Conservation (phyloP, 2,113 vertebrate species). For the Ornithorhynchus anatinus region DNA sequence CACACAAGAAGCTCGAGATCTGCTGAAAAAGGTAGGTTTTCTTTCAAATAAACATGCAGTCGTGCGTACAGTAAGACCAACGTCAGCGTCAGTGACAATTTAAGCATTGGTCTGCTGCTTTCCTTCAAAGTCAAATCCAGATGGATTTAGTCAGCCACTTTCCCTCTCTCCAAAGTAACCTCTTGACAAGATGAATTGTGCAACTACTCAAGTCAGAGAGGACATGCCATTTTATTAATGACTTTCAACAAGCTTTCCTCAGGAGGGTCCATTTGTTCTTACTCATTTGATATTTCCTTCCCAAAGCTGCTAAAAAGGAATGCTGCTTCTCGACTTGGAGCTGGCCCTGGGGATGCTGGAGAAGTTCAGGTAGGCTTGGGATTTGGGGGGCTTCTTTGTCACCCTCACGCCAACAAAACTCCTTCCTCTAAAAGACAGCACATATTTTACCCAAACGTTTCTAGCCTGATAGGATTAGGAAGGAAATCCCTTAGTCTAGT, state of each 20-base stretch:
- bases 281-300: slow-evolving; percentile 12
- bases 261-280: slow-evolving; percentile 5
- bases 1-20: slow-evolving; percentile 98
- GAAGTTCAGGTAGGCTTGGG: slow-evolving; percentile 87
- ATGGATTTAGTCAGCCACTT: slow-evolving; percentile 1
- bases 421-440: too few species aligned
- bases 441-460: too few species aligned
- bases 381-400: not conserved
- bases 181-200: slow-evolving; percentile 9
- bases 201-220: slow-evolving; percentile 5
- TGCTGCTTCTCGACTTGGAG: slow-evolving; percentile 91
- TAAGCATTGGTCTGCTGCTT: too few species aligned
- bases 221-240: not conserved
- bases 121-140: slow-evolving; percentile 22
- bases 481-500: too few species aligned
- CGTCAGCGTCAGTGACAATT: not conserved
- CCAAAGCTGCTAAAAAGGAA: slow-evolving; percentile 96
- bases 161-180: not conserved
- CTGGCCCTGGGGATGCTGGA: slow-evolving; percentile 88
- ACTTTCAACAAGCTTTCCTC: not conserved
- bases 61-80: not conserved
- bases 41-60: not conserved
- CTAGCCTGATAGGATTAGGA: too few species aligned
- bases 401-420: too few species aligned
- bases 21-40: slow-evolving; percentile 91